Conservation (phyloP, 2,113 vertebrate species). For the Ailuropoda melanoleuca region DNA sequence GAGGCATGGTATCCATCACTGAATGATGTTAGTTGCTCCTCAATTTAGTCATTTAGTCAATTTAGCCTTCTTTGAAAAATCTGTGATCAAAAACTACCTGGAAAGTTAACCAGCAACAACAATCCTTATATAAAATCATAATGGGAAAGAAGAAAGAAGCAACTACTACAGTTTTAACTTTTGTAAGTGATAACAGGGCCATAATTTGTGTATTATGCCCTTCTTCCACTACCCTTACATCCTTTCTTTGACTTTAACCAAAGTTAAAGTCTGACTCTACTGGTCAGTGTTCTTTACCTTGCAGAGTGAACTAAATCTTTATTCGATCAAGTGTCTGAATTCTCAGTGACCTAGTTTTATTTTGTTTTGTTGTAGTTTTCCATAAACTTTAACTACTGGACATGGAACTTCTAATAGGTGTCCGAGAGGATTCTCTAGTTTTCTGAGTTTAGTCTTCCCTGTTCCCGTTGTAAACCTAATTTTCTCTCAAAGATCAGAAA, state of each 20-base stretch:
- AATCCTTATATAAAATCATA: neutral
- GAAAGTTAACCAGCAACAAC: neutral
- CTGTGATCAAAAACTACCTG: neutral
- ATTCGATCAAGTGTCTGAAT: neutral
- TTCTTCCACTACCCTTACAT: too few species aligned
- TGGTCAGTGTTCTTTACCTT: neutral
- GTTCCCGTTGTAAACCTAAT: neutral
- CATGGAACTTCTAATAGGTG: neutral
- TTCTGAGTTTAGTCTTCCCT: neutral
- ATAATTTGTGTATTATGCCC: neutral
- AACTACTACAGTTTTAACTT: neutral
- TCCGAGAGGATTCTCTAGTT: neutral
- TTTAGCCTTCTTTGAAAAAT: neutral
- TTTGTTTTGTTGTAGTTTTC: neutral
- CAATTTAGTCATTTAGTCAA: neutral
- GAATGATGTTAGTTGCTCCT: neutral
- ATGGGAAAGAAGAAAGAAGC: neutral
- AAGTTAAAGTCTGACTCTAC: too few species aligned
- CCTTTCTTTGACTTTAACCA: neutral
- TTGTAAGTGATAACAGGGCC: neutral
- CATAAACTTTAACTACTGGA: neutral
- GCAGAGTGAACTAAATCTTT: neutral
- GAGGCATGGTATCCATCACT: neutral
- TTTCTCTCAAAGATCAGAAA: neutral
- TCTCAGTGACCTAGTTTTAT: neutral